These are phyloP conservation scores for Ectemnius continuus DNA, from an alignment of 2,888 invertebrate genomes.

Conservation along the genomic window DNA sequence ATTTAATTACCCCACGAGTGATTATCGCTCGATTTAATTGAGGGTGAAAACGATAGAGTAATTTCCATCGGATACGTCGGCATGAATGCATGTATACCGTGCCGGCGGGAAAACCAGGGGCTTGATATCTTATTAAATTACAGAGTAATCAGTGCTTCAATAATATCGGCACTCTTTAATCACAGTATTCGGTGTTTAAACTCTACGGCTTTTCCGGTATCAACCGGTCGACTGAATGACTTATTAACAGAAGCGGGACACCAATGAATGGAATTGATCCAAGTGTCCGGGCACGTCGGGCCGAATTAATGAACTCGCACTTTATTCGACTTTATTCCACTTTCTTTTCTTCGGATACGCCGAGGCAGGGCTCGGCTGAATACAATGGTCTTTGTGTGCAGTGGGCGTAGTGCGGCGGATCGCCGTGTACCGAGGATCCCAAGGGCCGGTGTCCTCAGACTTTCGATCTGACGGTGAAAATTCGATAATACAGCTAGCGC, in stretches of 20 bases:
- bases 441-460: conserved; percentile 32
- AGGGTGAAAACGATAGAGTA: conserved; percentile 6
- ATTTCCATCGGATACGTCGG: neutral
- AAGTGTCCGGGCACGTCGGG: too few species aligned
- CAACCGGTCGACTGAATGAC: too few species aligned
- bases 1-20: neutral
- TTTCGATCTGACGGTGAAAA: conserved; percentile 52
- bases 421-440: conserved; percentile 22
- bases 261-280: too few species aligned
- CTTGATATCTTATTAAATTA: neutral
- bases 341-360: too few species aligned
- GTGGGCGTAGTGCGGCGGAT: neutral
- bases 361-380: neutral
- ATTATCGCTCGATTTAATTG: conserved; percentile 6
- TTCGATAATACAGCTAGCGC: conserved; percentile 55
- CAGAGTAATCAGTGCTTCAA: conserved; percentile 1
- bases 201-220: too few species aligned
- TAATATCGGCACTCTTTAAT: neutral
- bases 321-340: too few species aligned
- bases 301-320: too few species aligned
- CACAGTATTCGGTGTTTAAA: too few species aligned
- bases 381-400: neutral
- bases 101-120: too few species aligned
- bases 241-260: too few species aligned
- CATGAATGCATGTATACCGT: too few species aligned